Base-by-base conservation (phyloP, 2,797 vertebrate species). In the Enteromius radiatus region DNA sequence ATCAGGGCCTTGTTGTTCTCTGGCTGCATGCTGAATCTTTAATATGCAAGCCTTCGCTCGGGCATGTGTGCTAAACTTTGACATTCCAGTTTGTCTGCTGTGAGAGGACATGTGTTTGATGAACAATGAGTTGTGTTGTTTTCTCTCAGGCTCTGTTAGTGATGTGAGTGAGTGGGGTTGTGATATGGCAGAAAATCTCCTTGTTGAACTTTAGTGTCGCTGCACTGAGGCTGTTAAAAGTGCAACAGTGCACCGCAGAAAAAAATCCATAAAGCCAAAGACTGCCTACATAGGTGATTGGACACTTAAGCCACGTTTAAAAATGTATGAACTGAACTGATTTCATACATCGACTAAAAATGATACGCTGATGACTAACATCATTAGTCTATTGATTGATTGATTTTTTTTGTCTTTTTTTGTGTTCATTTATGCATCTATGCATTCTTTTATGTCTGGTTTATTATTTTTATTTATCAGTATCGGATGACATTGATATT, bases 1-100 rank as follows among this genome's bases (percentile, higher is more conserved):
- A 89, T 90, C 23, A 85, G 86, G 71, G 78, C 74, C 69, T 82
- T 38, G 59, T 76, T 59, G 76, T 70, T 45, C 67, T 49, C 69
- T 15, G 45, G 85, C 77, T 82, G 87, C 87, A 76, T 86, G 89
- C 83, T 92, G 88, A 93, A 91, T 92, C 88, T 92, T 93, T 92
- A 88, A 92, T 91, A 89, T 15, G 17, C 81, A 81, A 81, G 65
- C 78, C 69, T 80, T 71, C 81, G 59, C 77, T 88, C 68, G 31
- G 65, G 76, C 83, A 65, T 76, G 84, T 86, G 14, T 61, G 56
- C 76, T 73, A 84, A 80, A 87, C 81, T 80, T 84, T 88, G 86
- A 83, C 89, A 89, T 92, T 92, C 90, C n/a, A 85, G 83, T 88
- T 73, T 26, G 21, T 83, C 75, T 75, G 56, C 15, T 63, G 41